phyloP scores from a whole-genome alignment of 2,113 vertebrate genomes.

The Cheirogaleus medius region DNA sequence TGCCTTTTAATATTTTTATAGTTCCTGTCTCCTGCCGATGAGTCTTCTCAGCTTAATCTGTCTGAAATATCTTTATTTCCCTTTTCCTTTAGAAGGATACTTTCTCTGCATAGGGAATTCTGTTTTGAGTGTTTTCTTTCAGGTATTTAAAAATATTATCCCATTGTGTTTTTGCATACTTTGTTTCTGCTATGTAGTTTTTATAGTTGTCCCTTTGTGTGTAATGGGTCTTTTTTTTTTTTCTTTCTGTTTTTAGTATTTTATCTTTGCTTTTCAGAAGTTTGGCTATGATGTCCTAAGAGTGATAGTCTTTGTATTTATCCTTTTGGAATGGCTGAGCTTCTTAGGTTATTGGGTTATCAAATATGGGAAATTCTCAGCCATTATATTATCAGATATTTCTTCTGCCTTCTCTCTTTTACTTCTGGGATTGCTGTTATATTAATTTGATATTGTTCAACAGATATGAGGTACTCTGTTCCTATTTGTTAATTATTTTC shows the following conservation, averaged over 20 bases:
- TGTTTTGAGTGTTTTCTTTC: neutral
- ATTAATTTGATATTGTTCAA: neutral
- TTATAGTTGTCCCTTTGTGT: neutral
- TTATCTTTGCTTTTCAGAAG: neutral
- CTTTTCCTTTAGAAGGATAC: neutral
- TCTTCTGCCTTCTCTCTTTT: neutral
- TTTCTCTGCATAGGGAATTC: neutral
- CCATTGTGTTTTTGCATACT: neutral
- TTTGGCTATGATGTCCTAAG: neutral
- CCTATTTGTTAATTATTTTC: neutral
- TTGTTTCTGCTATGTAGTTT: neutral
- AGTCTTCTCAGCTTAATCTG: neutral
- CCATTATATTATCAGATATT: neutral
- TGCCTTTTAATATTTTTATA: constrained; percentile 1
- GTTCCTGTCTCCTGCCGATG: neutral
- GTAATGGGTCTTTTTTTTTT: neutral
- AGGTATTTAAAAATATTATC: neutral
- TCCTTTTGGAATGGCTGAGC: neutral
- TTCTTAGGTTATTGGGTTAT: neutral
- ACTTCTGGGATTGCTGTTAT: neutral
- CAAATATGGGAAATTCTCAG: neutral
- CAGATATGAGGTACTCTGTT: neutral
- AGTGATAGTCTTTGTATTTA: neutral
- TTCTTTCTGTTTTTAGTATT: neutral
- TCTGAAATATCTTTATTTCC: neutral